phyloP scores from a whole-genome alignment of 2,113 vertebrate genomes.

The Dicentrarchus labrax region DNA sequence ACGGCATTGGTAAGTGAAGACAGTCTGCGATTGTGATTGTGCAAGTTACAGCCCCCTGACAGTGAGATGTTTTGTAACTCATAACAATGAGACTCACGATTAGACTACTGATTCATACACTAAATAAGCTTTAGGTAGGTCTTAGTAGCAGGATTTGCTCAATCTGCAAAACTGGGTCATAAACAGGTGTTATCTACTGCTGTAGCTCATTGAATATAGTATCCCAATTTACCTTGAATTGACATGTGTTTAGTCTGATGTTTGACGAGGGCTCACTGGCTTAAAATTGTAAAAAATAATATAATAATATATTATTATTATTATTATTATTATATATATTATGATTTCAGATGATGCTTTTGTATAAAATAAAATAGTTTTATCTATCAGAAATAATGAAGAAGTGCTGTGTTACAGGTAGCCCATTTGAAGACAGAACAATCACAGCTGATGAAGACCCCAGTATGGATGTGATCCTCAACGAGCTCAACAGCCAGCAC shows the following conservation, averaged over 20 bases:
- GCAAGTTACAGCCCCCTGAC: background rate
- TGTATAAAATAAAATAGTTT: background rate
- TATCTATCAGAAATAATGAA: background rate
- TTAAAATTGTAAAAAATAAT: too few relatives aligned
- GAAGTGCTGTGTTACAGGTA: constrained; percentile 68
- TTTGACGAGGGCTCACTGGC: too few relatives aligned
- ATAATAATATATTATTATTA: too few relatives aligned
- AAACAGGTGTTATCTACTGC: background rate
- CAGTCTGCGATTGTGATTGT: background rate
- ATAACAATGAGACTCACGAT: background rate
- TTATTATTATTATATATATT: too few relatives aligned
- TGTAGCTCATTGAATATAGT: background rate
- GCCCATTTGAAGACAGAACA: constrained; percentile 64
- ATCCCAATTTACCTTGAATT: background rate
- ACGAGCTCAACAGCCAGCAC: constrained; percentile 74
- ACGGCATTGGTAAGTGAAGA: constrained; percentile 66
- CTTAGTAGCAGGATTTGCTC: background rate
- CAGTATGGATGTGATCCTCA: constrained; percentile 77
- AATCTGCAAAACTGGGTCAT: background rate
- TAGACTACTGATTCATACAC: background rate
- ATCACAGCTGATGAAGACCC: constrained; percentile 73
- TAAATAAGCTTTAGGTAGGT: background rate
- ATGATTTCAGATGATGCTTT: background rate
- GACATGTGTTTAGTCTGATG: background rate
- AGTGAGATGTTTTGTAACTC: background rate